Conservation (phyloP, 1,140 invertebrate genomes). For the Drosophila neocordata region DNA sequence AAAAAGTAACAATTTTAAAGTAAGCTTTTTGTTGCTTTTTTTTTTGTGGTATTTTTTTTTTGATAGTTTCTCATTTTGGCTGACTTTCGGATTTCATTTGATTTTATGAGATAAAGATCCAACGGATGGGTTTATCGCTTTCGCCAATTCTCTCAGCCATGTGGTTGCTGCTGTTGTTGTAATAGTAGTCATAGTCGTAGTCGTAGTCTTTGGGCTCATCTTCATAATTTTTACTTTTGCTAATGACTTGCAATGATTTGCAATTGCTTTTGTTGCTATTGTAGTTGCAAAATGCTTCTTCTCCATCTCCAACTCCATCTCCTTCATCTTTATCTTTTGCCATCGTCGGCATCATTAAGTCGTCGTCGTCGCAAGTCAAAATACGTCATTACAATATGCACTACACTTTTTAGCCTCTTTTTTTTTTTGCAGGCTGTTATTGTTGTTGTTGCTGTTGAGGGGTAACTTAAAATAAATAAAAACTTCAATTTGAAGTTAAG, state of each 20-base stretch:
- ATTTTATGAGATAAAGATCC: constrained; percentile 8
- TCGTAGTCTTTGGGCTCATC: constrained; percentile 1
- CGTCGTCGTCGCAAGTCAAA: constrained; percentile 19
- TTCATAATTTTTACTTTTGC: constrained; percentile 21
- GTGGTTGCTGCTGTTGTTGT: too few relatives aligned
- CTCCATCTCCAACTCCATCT: neutral
- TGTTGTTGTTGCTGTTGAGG: constrained; percentile 25
- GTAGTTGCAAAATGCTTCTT: constrained; percentile 12
- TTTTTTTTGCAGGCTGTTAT: neutral
- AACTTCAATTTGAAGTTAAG: constrained; percentile 64
- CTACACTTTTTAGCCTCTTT: constrained; percentile 5
- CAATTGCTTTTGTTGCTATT: constrained; percentile 17
- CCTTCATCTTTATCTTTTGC: neutral
- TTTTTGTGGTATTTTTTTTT: neutral
- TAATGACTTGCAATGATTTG: constrained; percentile 18
- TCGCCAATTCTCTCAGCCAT: neutral
- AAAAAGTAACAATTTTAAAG: neutral
- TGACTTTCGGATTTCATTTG: neutral
- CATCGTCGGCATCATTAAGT: constrained; percentile 16
- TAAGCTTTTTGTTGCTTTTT: neutral
- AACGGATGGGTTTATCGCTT: neutral
- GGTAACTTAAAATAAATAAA: constrained; percentile 77
- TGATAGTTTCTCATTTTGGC: neutral
- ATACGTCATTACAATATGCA: constrained; percentile 26
- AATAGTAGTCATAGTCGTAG: too few relatives aligned